Conservation (phyloP, 1,140 invertebrate species). For the Triops longicaudatus region DNA sequence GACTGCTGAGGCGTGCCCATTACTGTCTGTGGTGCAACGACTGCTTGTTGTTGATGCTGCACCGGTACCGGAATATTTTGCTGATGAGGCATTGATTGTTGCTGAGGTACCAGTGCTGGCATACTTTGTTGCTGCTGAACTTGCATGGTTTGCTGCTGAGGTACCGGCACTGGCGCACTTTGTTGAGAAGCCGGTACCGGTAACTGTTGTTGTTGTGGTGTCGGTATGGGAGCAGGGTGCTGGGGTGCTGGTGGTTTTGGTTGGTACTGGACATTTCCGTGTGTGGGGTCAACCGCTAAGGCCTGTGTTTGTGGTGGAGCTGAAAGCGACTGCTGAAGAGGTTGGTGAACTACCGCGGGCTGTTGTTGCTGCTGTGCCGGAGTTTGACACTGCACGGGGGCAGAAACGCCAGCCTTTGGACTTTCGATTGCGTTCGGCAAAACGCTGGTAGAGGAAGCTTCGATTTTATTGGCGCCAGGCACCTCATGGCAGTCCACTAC, state of each 20-base stretch:
- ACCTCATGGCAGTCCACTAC: conserved; percentile 17
- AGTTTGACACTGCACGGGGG: neutral
- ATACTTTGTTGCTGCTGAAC: too few species aligned
- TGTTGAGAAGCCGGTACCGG: too few species aligned
- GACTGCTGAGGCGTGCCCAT: too few species aligned
- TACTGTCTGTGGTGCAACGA: too few species aligned
- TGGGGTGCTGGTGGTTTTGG: neutral
- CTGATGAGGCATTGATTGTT: too few species aligned
- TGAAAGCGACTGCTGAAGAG: neutral
- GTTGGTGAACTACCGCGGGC: neutral
- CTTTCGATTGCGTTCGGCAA: neutral
- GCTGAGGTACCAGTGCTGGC: too few species aligned
- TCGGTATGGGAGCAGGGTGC: too few species aligned
- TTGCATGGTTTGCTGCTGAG: too few species aligned
- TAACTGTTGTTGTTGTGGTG: too few species aligned
- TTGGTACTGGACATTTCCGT: neutral
- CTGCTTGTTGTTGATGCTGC: too few species aligned
- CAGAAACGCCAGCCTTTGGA: neutral
- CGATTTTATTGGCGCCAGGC: conserved; percentile 18
- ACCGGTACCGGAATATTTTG: too few species aligned
- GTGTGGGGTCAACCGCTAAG: neutral
- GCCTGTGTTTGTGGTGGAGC: neutral
- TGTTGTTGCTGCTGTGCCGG: neutral
- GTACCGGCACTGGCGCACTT: too few species aligned
- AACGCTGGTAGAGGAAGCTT: conserved; percentile 24